These are phyloP conservation scores for Pteruthius melanotis DNA, from an alignment of 2,113 vertebrate species.

Conservation along the genomic window DNA sequence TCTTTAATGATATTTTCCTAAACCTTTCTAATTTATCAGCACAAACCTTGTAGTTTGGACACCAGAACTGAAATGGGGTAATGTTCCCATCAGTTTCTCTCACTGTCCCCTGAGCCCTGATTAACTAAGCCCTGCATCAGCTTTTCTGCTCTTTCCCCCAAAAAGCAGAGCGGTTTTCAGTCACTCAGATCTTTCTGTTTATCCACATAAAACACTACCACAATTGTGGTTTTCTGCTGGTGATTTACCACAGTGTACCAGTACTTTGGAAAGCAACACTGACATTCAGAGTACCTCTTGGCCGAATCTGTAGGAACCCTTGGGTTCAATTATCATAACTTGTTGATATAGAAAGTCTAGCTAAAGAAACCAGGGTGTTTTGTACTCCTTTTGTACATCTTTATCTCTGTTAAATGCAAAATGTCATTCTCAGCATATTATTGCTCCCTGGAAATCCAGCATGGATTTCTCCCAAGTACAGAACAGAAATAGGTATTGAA, in stretches of 20 bases:
- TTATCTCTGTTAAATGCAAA: not conserved
- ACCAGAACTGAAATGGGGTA: not conserved
- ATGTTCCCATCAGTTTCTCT: not conserved
- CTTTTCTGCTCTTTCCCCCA: not conserved
- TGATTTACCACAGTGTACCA: not conserved
- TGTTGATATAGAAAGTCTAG: not conserved
- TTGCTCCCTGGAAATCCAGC: not conserved
- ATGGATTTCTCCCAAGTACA: not conserved
- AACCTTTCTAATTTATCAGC: not conserved
- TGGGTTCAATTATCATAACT: not conserved
- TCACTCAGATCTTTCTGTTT: not conserved
- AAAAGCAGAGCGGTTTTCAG: not conserved
- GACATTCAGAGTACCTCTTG: not conserved
- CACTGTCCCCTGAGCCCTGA: not conserved
- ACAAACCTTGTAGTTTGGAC: not conserved
- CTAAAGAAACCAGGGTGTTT: not conserved
- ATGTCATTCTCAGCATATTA: not conserved
- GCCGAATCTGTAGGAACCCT: not conserved
- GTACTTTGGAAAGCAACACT: not conserved
- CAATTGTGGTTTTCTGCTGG: not conserved
- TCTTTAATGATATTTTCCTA: not conserved
- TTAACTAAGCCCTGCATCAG: not conserved
- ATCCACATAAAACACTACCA: not conserved
- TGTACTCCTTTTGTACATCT: not conserved
- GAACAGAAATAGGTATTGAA: slow-evolving; percentile 3